phyloP scores from a whole-genome alignment of 2,113 vertebrate species.

The Chaetodon auriga region DNA sequence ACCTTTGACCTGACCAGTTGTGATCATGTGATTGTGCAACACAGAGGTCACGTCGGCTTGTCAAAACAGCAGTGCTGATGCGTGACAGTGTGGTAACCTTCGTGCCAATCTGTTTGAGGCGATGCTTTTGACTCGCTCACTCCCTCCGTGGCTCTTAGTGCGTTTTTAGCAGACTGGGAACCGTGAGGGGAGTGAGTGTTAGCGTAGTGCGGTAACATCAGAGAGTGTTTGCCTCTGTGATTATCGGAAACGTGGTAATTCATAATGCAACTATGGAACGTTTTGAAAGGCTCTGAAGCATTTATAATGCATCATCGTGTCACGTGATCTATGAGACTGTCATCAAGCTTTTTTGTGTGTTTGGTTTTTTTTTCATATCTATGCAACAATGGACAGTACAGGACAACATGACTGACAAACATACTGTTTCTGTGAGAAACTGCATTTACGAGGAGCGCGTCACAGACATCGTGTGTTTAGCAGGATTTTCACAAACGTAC shows the following conservation, averaged over 20 bases:
- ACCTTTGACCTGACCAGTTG: constrained; percentile 78
- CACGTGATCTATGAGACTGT: constrained; percentile 25
- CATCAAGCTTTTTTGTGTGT: background rate
- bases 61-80: constrained; percentile 75
- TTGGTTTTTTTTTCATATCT: constrained; percentile 33
- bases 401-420: background rate
- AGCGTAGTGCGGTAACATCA: background rate
- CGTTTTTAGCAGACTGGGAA: constrained; percentile 6
- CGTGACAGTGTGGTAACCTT: constrained; percentile 58
- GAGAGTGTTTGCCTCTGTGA: background rate
- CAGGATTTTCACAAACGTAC: too few species aligned
- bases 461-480: background rate
- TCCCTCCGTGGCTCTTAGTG: background rate
- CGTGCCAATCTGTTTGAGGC: constrained; percentile 47
- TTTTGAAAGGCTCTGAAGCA: constrained; percentile 1
- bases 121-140: constrained; percentile 26
- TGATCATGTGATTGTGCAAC: constrained; percentile 81
- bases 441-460: background rate
- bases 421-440: background rate
- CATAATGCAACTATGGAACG: constrained; percentile 21
- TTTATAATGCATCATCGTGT: constrained; percentile 36
- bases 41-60: constrained; percentile 71
- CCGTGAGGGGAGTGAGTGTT: background rate
- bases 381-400: background rate
- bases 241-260: background rate